Evolutionary conservation across 2,113 vertebrate species (phyloP).

Genomic region (Sula dactylatra): DNA sequence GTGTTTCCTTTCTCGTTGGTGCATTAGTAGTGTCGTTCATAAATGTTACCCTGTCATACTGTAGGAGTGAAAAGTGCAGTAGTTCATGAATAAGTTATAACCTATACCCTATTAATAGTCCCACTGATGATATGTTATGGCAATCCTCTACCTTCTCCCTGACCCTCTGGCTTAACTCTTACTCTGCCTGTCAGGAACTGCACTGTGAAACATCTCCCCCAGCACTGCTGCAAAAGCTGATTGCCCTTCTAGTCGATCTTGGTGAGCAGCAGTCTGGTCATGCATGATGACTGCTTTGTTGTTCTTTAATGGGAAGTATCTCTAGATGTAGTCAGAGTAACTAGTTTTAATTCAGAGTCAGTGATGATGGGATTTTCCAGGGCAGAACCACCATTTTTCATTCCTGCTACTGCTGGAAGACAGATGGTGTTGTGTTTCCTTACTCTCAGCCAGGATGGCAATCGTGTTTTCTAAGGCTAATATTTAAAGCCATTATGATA

Average conservation of each 20-base stretch:
- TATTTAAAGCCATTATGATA: not conserved
- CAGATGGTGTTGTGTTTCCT: not conserved
- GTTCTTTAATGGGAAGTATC: not conserved
- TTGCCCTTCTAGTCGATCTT: not conserved
- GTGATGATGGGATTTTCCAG: not conserved
- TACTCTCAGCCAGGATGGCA: not conserved
- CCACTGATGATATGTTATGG: constrained; percentile 44
- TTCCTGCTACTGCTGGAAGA: not conserved
- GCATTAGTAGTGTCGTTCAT: constrained; percentile 30
- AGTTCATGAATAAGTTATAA: constrained; percentile 65
- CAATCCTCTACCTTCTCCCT: constrained; percentile 3
- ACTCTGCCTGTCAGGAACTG: not conserved
- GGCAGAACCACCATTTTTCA: not conserved
- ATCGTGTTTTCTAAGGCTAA: not conserved
- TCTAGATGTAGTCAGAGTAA: not conserved
- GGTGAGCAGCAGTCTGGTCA: not conserved
- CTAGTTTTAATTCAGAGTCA: not conserved
- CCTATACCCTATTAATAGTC: constrained; percentile 55
- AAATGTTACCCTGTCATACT: constrained; percentile 19
- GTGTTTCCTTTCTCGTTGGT: constrained; percentile 20
- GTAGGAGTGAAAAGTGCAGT: constrained; percentile 43
- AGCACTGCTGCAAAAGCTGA: not conserved
- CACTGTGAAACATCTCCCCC: not conserved
- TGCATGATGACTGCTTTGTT: not conserved
- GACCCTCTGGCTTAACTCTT: constrained; percentile 4